phyloP scores from a whole-genome alignment of 2,113 vertebrate species.

The Chloropsis cyanopogon region DNA sequence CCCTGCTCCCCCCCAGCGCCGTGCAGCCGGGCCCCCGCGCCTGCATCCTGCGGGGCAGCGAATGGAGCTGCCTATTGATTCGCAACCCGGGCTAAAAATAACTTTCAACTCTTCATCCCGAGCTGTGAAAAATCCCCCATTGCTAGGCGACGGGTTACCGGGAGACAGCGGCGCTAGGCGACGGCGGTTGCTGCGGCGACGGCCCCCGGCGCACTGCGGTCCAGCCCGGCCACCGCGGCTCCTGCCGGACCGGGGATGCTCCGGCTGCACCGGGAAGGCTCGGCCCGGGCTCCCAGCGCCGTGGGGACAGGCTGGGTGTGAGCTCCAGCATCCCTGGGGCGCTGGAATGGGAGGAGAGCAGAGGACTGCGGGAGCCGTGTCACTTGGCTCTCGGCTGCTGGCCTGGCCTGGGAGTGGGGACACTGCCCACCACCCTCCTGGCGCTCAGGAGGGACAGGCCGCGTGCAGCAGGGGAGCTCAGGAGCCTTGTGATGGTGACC shows the following conservation, averaged over 20 bases:
- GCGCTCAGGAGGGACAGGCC: accelerated
- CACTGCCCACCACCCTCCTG: accelerated
- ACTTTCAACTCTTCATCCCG: constrained; percentile 69
- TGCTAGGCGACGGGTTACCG: constrained; percentile 77
- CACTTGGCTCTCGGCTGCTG: not conserved
- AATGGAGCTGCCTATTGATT: constrained; percentile 73
- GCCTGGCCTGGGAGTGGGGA: accelerated
- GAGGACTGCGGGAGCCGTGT: accelerated
- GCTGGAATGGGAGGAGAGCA: not conserved
- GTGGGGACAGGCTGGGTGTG: not conserved
- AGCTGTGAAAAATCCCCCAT: constrained; percentile 74
- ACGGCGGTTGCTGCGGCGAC: constrained; percentile 70
- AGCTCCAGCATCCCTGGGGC: not conserved
- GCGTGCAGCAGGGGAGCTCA: accelerated
- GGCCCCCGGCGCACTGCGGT: constrained; percentile 64
- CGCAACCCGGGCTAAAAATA: constrained; percentile 75
- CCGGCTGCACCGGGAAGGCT: accelerated
- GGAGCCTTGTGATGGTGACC: not conserved
- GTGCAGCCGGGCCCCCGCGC: not conserved
- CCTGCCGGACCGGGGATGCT: not conserved
- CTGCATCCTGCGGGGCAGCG: constrained; percentile 21
- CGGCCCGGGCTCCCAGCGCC: accelerated
- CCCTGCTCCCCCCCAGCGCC: not conserved
- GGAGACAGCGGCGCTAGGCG: constrained; percentile 78
- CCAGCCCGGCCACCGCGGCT: not conserved